phyloP scores from a whole-genome alignment of 30 jellyfish, hydroid and myxozoan species.

The Mastigias papua region DNA sequence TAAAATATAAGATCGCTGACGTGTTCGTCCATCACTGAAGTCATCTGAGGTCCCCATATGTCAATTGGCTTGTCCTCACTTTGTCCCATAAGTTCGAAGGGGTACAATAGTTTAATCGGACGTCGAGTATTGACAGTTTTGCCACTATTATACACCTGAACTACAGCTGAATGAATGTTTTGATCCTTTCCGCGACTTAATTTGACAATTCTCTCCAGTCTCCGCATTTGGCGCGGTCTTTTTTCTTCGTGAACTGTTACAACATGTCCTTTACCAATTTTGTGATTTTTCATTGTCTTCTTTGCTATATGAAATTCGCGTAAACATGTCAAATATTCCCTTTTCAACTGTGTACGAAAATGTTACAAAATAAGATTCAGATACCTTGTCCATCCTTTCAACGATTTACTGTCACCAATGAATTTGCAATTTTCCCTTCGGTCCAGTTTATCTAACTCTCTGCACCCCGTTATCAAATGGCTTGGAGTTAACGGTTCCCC shows the following conservation, averaged over 20 bases:
- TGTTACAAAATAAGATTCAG: not conserved
- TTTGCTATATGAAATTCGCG: no score
- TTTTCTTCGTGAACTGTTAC: no score
- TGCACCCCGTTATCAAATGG: no score
- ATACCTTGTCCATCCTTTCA: not conserved
- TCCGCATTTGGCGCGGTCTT: no score
- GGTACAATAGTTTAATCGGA: no score
- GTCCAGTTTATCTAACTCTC: not conserved
- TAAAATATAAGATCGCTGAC: not conserved
- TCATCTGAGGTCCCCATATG: not conserved
- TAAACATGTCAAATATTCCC: conserved; percentile 10
- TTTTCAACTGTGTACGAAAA: not conserved
- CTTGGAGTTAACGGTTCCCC: no score
- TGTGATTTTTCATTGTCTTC: not conserved
- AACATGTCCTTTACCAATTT: conserved; percentile 3
- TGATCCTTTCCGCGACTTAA: no score
- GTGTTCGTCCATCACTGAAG: no score
- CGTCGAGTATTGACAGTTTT: no score
- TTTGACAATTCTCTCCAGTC: no score
- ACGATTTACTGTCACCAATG: no score
- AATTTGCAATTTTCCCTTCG: no score
- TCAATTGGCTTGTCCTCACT: not conserved
- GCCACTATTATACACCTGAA: not conserved
- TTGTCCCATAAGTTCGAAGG: not conserved
- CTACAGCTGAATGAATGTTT: not conserved